Evolutionary conservation across 92 coral and sea anemone genomes (phyloP).

Genomic region (Epizoanthus fatuus): DNA sequence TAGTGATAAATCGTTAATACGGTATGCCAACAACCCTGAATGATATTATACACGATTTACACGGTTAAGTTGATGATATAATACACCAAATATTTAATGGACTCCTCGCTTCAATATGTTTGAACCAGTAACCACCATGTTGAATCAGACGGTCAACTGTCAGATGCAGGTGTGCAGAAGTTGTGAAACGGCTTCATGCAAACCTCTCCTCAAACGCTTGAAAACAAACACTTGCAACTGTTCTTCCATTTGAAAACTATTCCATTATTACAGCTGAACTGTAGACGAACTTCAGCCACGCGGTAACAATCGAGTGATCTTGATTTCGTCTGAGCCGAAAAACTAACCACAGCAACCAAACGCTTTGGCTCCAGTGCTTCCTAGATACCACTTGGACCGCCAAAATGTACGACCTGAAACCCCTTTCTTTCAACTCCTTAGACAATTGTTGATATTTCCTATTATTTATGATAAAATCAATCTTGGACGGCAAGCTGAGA

Average conservation of each 20-base stretch:
- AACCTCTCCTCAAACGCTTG: neutral
- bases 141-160: constrained; percentile 18
- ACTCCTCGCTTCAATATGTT: constrained; percentile 8
- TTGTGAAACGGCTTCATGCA: neutral
- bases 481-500: constrained; percentile 28
- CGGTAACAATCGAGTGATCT: neutral
- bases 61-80: constrained; percentile 12
- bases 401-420: neutral
- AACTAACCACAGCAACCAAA: constrained; percentile 41
- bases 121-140: constrained; percentile 36
- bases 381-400: constrained; percentile 24
- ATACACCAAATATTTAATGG: constrained; percentile 27
- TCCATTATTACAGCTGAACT: neutral
- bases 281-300: neutral
- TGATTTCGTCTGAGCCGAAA: neutral
- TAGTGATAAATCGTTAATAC: constrained; percentile 6
- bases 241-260: neutral
- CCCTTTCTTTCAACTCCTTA: neutral
- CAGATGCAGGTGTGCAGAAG: constrained; percentile 39
- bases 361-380: constrained; percentile 17
- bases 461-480: constrained; percentile 11
- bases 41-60: constrained; percentile 2
- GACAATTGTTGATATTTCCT: constrained; percentile 28
- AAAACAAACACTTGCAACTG: neutral
- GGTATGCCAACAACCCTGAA: constrained; percentile 2